Percentiles rank a stretch among this genome's conserved stretches.
phyloP scores from a whole-genome alignment of 2,888 invertebrate genomes.

The Heliconius ismenius region DNA sequence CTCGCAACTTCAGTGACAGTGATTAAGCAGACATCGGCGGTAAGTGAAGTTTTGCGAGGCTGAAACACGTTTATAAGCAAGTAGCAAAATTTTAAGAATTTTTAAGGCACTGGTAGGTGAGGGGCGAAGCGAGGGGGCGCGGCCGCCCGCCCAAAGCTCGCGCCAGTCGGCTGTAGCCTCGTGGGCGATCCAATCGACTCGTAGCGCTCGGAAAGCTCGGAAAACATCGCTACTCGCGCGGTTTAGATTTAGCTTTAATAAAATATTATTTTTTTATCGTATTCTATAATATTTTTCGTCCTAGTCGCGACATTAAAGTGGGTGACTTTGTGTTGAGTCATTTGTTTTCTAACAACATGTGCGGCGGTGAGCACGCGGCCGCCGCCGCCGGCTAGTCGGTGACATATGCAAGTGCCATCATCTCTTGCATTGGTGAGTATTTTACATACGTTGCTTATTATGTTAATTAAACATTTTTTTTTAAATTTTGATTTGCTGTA shows the following conservation, averaged over 20 bases:
- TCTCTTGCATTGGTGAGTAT: constrained; percentile 68
- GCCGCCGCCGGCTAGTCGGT: constrained; percentile 65
- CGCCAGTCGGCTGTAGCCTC: constrained; percentile 50
- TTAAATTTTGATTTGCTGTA: neutral
- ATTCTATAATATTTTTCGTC: constrained; percentile 13
- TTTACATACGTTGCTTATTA: constrained; percentile 28
- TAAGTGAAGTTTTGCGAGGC: constrained; percentile 37
- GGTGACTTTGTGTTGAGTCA: constrained; percentile 41
- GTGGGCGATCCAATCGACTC: constrained; percentile 47
- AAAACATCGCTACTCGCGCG: constrained; percentile 51
- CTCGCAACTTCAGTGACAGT: constrained; percentile 14
- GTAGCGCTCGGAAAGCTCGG: constrained; percentile 43
- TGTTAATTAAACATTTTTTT: neutral
- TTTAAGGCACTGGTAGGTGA: constrained; percentile 52
- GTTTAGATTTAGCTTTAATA: constrained; percentile 35
- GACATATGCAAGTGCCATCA: constrained; percentile 51
- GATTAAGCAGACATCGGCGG: constrained; percentile 27
- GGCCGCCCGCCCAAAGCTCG: constrained; percentile 67
- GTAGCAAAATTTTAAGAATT: constrained; percentile 49
- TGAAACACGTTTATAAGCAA: constrained; percentile 45
- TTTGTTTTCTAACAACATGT: constrained; percentile 57
- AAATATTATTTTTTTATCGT: constrained; percentile 34
- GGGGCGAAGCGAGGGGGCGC: constrained; percentile 62
- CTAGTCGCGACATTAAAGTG: constrained; percentile 31
- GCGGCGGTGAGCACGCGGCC: constrained; percentile 60